Evolutionary conservation across 2,797 vertebrate genomes (phyloP).

Genomic region (Manis pentadactyla): DNA sequence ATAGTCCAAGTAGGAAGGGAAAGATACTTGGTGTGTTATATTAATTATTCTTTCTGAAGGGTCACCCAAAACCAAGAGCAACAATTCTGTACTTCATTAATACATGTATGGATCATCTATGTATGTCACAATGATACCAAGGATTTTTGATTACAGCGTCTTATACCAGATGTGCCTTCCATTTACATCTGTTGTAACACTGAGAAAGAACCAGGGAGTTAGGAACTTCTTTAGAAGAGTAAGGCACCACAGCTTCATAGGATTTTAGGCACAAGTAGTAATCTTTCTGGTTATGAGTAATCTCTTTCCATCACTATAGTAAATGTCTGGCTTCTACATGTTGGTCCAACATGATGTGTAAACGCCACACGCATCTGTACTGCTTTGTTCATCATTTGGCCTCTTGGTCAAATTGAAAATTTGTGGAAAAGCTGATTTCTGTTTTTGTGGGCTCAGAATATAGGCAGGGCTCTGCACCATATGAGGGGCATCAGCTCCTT

Average conservation of each 20-base stretch:
- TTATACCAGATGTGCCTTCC: conserved; percentile 94
- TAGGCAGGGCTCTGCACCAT: conserved; percentile 95
- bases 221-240: conserved; percentile 96
- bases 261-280: conserved; percentile 93
- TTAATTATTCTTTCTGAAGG: conserved; percentile 94
- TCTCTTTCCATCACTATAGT: conserved; percentile 96
- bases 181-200: conserved; percentile 96
- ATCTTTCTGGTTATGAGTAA: conserved; percentile 95
- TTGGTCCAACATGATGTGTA: conserved; percentile 93
- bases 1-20: conserved; percentile 95
- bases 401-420: conserved; percentile 97
- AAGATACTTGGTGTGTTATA: conserved; percentile 95
- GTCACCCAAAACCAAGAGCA: conserved; percentile 94
- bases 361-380: conserved; percentile 95
- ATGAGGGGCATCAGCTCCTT: conserved; percentile 97
- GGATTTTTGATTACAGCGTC: conserved; percentile 96
- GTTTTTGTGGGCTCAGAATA: conserved; percentile 95
- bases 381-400: conserved; percentile 98
- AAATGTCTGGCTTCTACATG: conserved; percentile 94
- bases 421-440: conserved; percentile 98
- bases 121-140: conserved; percentile 95
- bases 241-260: conserved; percentile 94
- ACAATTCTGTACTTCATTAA: conserved; percentile 94
- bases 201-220: conserved; percentile 93
- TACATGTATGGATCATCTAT: conserved; percentile 96